Base-by-base conservation (phyloP, 1,140 invertebrate genomes). In the Drosophila nigromelanica region DNA sequence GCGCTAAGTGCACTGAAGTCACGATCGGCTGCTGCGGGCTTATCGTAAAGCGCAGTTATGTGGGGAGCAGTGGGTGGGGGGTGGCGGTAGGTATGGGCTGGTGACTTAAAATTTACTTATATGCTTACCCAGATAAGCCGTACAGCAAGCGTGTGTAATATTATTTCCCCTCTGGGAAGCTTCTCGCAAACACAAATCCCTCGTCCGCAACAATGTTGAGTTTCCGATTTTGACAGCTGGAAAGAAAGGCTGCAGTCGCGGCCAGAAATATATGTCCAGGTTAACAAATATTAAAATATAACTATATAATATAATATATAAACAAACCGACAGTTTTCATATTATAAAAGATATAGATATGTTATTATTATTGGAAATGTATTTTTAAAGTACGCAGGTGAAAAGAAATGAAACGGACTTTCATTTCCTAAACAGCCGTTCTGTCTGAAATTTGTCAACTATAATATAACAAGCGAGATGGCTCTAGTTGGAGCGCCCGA, bases 151-250 rank as follows among this genome's bases (percentile, higher is more conserved):
- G 62, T 69, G 63, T 73, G 63, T 52, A 47, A 39, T 60, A 60
- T 59, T 62, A 76, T 48, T 58, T 63, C 48, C 62, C 63, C 59
- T 27, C 30, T 59, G 74, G 70, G 59, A 62, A 54, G 27, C 51
- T 73, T 37, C 21, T 33, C 39, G 15, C 10, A 24, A n/a, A 43
- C 45, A 42, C 27, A 35, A 59, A 14, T n/a, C 37, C 27, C 58
- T 24, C 37, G 12, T 14, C 39, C 33, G 59, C 59, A 47, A 75
- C 73, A 71, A 43, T 45, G 64, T 60, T 64, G 37, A 33, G n/a
- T 27, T 50, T 50, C 27, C 33, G 7, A 35, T 35, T 50, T 50
- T 7, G 39, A 6, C 39, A 40, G n/a, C n/a, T 40, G 18, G 24
- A 14, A n/a, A 27, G 24, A 50, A 50, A 10, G n/a, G n/a, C 24